phyloP scores from a whole-genome alignment of 1,140 invertebrate species.

The Drosophila suzukii region DNA sequence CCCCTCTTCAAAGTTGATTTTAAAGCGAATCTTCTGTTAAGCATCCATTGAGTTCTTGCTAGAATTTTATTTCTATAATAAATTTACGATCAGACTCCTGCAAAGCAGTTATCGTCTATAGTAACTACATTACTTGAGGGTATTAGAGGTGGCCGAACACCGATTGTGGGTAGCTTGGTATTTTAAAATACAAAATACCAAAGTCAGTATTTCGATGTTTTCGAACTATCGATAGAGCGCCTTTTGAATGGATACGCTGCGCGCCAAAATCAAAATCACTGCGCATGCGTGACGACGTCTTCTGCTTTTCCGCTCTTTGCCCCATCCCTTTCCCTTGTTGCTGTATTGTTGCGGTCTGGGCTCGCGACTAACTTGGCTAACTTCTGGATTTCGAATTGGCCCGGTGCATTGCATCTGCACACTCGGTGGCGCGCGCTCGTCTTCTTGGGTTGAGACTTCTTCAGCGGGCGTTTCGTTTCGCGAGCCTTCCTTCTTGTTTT shows the following conservation, averaged over 20 bases:
- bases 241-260: not conserved
- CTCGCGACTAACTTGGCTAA: slow-evolving; percentile 54
- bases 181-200: not conserved
- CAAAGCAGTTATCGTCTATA: too few relatives aligned
- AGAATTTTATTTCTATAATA: too few relatives aligned
- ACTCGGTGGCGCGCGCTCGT: slow-evolving; percentile 73
- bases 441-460: slow-evolving; percentile 45
- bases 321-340: slow-evolving; percentile 23
- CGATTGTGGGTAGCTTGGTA: too few relatives aligned
- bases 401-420: slow-evolving; percentile 70
- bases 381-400: slow-evolving; percentile 59
- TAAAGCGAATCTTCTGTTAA: too few relatives aligned
- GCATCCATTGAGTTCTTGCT: too few relatives aligned
- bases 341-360: slow-evolving; percentile 43
- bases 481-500: slow-evolving; percentile 6
- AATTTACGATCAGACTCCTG: too few relatives aligned
- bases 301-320: slow-evolving; percentile 4
- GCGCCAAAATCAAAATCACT: slow-evolving; percentile 8
- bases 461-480: slow-evolving; percentile 8
- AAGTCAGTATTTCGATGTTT: not conserved
- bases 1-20: too few relatives aligned
- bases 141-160: too few relatives aligned
- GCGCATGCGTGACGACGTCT: slow-evolving; percentile 36
- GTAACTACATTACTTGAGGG: too few relatives aligned
- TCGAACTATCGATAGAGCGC: not conserved